Evolutionary conservation across 2,113 vertebrate genomes (phyloP).

Genomic region (Pollachius pollachius): DNA sequence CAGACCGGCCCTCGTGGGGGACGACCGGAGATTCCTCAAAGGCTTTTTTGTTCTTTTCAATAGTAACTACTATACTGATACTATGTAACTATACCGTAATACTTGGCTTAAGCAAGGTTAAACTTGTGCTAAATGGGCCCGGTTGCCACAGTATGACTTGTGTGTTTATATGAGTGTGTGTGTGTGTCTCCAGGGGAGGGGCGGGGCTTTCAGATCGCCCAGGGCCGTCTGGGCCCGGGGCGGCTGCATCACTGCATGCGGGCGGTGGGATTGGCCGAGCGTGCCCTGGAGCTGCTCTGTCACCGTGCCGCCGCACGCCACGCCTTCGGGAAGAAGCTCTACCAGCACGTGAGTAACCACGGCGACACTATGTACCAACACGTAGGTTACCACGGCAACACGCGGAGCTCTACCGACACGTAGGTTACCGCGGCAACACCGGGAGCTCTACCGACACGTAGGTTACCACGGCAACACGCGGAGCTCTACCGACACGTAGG

Average conservation of each 20-base stretch:
- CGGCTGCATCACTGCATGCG: slow-evolving; percentile 87
- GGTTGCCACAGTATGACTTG: neutral
- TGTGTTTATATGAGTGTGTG: neutral
- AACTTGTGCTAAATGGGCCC: too few relatives aligned
- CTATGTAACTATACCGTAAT: too few relatives aligned
- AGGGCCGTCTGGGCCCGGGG: slow-evolving; percentile 80
- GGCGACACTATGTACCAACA: slow-evolving; percentile 74
- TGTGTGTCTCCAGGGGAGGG: slow-evolving; percentile 76
- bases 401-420: slow-evolving; percentile 77
- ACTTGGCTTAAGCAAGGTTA: too few relatives aligned
- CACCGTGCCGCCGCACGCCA: slow-evolving; percentile 70
- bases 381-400: slow-evolving; percentile 44
- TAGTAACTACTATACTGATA: too few relatives aligned
- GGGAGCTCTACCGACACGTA: neutral
- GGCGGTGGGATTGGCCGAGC: slow-evolving; percentile 71
- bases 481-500: slow-evolving; percentile 83
- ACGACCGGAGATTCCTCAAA: too few relatives aligned
- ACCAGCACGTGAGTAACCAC: slow-evolving; percentile 78
- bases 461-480: neutral
- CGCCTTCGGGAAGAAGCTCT: slow-evolving; percentile 85
- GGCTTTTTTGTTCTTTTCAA: too few relatives aligned
- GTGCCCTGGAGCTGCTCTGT: slow-evolving; percentile 81
- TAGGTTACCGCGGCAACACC: slow-evolving; percentile 56
- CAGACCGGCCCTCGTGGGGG: too few relatives aligned
- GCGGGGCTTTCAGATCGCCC: slow-evolving; percentile 82